Evolutionary conservation across 2,888 invertebrate species (phyloP).

Genomic region (Lissonota sp.): DNA sequence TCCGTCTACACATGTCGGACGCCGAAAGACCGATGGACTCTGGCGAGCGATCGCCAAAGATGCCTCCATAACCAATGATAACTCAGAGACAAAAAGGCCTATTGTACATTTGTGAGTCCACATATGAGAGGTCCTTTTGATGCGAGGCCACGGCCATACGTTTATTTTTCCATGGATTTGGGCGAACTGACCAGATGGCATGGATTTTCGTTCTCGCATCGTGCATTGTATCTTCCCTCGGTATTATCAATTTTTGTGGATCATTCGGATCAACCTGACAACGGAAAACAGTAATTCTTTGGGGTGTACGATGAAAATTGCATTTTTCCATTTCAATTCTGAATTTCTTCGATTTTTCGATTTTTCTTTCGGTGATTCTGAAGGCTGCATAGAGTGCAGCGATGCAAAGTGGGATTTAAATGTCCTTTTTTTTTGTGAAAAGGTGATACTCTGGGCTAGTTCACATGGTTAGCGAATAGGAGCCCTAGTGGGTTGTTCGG

Average conservation of each 20-base stretch:
- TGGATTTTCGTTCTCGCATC: constrained; percentile 55
- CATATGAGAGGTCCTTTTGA: neutral
- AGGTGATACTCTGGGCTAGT: constrained; percentile 37
- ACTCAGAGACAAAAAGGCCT: constrained; percentile 16
- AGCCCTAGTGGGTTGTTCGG: constrained; percentile 48
- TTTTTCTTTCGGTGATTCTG: constrained; percentile 25
- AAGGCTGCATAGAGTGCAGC: neutral
- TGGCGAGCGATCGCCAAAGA: constrained; percentile 69
- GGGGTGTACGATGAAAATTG: neutral
- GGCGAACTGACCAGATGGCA: constrained; percentile 63
- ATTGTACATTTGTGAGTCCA: too few species aligned
- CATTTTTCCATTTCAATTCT: neutral
- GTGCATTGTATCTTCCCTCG: constrained; percentile 24
- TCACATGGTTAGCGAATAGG: constrained; percentile 34
- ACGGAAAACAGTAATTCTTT: neutral
- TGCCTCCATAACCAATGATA: constrained; percentile 58
- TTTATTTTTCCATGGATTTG: constrained; percentile 49
- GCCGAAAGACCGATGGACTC: constrained; percentile 71
- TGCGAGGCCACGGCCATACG: neutral
- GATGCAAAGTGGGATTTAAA: constrained; percentile 28
- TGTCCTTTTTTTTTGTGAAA: constrained; percentile 37
- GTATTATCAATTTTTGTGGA: constrained; percentile 51
- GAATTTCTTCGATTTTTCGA: neutral
- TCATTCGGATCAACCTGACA: constrained; percentile 19
- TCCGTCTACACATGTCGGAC: constrained; percentile 78